Evolutionary conservation across 30 jellyfish, hydroid and myxozoan species (phyloP), one percentile per base, ranked within the genome.

Genomic region (Nemopilema nomurai): DNA sequence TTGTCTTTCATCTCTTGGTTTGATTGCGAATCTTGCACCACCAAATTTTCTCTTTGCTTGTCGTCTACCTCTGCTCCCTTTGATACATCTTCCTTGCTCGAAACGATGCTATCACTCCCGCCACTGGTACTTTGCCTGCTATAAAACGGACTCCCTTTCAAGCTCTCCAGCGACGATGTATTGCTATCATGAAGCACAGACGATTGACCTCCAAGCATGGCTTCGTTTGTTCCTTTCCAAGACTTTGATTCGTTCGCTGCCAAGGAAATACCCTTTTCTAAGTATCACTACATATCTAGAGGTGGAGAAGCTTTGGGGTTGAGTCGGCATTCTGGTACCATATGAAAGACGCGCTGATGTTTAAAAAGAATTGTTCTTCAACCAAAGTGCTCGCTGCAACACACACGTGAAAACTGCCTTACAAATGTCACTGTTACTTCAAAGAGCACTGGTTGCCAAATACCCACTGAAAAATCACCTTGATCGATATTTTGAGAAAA

Each of bases 151-250:
- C 57, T 41, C 57, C 13, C 57, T 41, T 41, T 41, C 30, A 30
- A 20, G 17, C 76, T 51, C 75, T 76, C 86, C 1, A 51, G 24
- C 62, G 86, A 76, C 1, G 86, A 76, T 24, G 49, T 76, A 26
- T 76, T 16, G 33, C 76, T 24, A 19, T 51, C 27, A 7, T 23
- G 32, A 22, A 62, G 51, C 18, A 49, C 29, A 0, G 49, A 16
- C 19, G 76, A 6, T 16, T 51, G 28, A 0, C 86, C 86, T 8
- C 86, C 86, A 8, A 76, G 86, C n/a, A 76, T 76, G 30, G 86
- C 63, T 53, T 76, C 63, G 18, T 52, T 76, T 6, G 86, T 20
- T 22, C 27, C 31, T 67, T 67, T 23, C 19, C 51, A 20, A 20
- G 31, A 21, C 3, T 8, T 65, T 65, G 28, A 21, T 21, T 28